A percentile compares a stretch with the other conserved stretches of the same genome.
Evolutionary conservation across 2,113 vertebrate genomes (phyloP).

Genomic region (Camelus dromedarius): DNA sequence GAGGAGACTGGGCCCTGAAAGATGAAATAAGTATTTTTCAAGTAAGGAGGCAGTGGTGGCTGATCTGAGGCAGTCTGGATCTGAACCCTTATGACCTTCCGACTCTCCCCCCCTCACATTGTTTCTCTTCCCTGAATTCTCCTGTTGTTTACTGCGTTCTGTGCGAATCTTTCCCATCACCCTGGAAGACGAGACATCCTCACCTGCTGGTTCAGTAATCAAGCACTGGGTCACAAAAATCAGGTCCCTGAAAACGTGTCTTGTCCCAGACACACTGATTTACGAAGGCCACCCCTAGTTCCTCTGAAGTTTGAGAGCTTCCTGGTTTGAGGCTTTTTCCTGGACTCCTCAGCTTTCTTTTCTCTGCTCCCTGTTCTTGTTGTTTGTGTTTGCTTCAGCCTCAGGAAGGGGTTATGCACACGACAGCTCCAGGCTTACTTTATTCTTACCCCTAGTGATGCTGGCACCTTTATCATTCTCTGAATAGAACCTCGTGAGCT

Average conservation of each 20-base stretch:
- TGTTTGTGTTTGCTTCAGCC: neutral
- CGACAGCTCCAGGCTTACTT: neutral
- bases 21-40: neutral
- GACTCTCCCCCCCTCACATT: neutral
- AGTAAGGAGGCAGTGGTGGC: neutral
- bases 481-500: neutral
- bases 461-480: neutral
- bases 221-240: neutral
- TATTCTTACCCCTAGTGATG: neutral
- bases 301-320: neutral
- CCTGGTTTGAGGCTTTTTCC: neutral
- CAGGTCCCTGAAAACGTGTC: neutral
- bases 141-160: neutral
- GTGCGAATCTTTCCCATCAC: neutral
- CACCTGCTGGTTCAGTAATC: neutral
- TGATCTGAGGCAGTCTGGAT: neutral
- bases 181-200: neutral
- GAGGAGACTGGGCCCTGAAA: neutral
- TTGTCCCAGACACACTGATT: neutral
- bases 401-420: neutral
- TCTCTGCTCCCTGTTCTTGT: neutral
- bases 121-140: neutral
- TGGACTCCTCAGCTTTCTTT: neutral
- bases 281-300: neutral
- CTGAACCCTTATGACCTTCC: neutral